phyloP scores from a whole-genome alignment of 1,140 invertebrate species.

The Brachionus paranguensis region DNA sequence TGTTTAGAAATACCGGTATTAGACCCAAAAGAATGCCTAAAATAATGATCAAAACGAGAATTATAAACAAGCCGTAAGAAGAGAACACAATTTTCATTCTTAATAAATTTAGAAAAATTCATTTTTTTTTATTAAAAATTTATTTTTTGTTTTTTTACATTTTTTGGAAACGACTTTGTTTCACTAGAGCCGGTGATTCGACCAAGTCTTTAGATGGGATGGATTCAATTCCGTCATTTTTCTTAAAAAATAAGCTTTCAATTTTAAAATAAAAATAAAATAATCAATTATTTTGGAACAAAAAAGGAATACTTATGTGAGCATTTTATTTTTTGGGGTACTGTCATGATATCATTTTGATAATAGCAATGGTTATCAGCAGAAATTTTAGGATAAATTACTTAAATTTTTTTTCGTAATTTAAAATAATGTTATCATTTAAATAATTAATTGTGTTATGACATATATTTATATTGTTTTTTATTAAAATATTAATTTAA shows the following conservation, averaged over 20 bases:
- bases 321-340: too few relatives aligned
- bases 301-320: too few relatives aligned
- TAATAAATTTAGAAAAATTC: background rate
- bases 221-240: background rate
- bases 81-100: constrained; percentile 6
- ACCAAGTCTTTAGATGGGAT: background rate
- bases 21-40: background rate
- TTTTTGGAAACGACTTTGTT: background rate
- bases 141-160: background rate
- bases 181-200: background rate
- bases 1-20: constrained; percentile 28
- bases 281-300: too few relatives aligned
- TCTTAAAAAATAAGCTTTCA: background rate
- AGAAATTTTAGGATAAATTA: too few relatives aligned
- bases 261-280: too few relatives aligned
- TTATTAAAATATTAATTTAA: too few relatives aligned
- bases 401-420: too few relatives aligned
- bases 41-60: background rate
- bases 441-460: too few relatives aligned
- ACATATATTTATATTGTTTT: too few relatives aligned
- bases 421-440: too few relatives aligned
- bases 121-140: background rate
- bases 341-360: too few relatives aligned
- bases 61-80: background rate
- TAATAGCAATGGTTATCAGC: too few relatives aligned